Percentiles rank a stretch among this genome's conserved stretches.
Conservation (phyloP, 2,888 invertebrate species). For the Oxyscelio sp. region DNA sequence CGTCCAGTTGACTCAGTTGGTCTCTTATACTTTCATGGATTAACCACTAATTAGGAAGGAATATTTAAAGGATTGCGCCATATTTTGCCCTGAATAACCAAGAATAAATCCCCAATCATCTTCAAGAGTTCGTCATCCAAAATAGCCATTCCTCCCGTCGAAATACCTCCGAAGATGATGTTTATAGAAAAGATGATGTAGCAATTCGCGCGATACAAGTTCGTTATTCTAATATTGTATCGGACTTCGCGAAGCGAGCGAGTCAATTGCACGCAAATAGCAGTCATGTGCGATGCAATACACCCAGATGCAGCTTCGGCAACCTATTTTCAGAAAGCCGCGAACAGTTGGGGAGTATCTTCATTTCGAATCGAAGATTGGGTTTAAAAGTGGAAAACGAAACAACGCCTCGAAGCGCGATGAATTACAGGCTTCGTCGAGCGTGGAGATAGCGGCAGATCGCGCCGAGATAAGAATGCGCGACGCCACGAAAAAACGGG, state of each 20-base stretch:
- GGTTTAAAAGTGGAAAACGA: slow-evolving; percentile 44
- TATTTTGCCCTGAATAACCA: too few species aligned
- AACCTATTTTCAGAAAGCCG: slow-evolving; percentile 71
- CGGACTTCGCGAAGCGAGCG: slow-evolving; percentile 49
- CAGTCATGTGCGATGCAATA: slow-evolving; percentile 69
- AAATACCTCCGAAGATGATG: background rate
- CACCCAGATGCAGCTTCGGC: slow-evolving; percentile 70
- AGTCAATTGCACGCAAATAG: slow-evolving; percentile 72
- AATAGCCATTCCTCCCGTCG: too few species aligned
- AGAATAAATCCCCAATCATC: too few species aligned
- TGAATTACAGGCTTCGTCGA: slow-evolving; percentile 22
- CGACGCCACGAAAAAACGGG: slow-evolving; percentile 19
- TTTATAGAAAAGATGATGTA: background rate
- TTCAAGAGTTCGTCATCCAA: too few species aligned
- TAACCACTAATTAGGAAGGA: too few species aligned
- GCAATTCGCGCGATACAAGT: slow-evolving; percentile 37
- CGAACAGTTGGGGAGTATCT: slow-evolving; percentile 40
- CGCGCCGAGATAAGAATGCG: background rate
- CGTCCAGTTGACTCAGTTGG: too few species aligned
- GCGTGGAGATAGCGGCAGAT: slow-evolving; percentile 7
- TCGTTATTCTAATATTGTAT: slow-evolving; percentile 70
- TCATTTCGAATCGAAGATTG: slow-evolving; percentile 55
- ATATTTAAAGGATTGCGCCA: too few species aligned
- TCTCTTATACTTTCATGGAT: too few species aligned
- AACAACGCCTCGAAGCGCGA: slow-evolving; percentile 16